Base-by-base conservation (phyloP, 2,797 vertebrate genomes). In the Sebastes taczanowskii region DNA sequence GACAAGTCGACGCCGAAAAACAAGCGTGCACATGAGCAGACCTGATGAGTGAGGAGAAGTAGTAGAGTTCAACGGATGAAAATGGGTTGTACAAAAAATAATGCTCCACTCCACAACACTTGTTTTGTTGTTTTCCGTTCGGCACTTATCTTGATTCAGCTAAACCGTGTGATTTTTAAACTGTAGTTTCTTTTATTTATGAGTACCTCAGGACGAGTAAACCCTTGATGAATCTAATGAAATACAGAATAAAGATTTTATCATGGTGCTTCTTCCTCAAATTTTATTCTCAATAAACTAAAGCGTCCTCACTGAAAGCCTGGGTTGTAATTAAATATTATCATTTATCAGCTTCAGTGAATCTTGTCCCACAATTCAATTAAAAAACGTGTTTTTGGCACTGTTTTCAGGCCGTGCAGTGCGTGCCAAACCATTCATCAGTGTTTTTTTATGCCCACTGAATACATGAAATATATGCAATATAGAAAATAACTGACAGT, bases 51-150 rank as follows among this genome's bases (percentile, higher is more conserved):
- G 5, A 27, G 10, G 30, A 20, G 18, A 16, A 10, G 34, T 18
- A 9, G 34, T 18, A 34, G 30, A 63, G 61, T 23, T 63, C 32
- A 23, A 23, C 62, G 2, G 58, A 60, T 29, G 49, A 16, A 5
- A 27, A 14, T 5, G 1, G 5, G 22, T 46, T 30, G 32, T 13
- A 52, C 42, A 52, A 67, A 18, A 49, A 32, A 22, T 20, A 23
- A 11, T 20, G n/a, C 13, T 34, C 14, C 7, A 18, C 38, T 38
- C 1, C 38, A 38, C 13, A 38, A 2, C 38, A 13, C 16, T 3
- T 60, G 0, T 2, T n/a, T 52, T 11, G 18, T 20, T 5, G 27
- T 46, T 20, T 0, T 10, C 2, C 1, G 2, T n/a, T 29, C 2
- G 32, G 25, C 18, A 42, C 9, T 59, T 13, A 13, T 6, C 58